These are phyloP conservation scores for Philotrypesis tridentata DNA, from an alignment of 1,140 invertebrate species.

Conservation along the genomic window DNA sequence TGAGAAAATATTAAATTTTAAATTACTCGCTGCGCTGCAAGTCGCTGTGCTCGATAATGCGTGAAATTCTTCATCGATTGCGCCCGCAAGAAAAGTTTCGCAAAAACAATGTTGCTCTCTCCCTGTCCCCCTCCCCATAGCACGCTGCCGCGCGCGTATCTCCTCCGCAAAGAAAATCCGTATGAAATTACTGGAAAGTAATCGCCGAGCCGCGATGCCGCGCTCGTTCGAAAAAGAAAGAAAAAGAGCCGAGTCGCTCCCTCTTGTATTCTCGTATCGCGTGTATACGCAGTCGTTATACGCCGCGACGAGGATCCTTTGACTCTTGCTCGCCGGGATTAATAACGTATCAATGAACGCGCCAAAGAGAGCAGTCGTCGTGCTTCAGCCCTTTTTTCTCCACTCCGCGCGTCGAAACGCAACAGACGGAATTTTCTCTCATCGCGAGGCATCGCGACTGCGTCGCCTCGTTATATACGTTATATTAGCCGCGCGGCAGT, in stretches of 20 bases:
- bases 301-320: slow-evolving; percentile 55
- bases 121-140: too few species aligned
- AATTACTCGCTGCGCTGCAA: not conserved
- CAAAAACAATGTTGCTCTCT: not conserved
- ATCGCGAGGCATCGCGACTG: slow-evolving; percentile 26
- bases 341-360: slow-evolving; percentile 63
- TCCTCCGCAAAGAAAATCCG: not conserved
- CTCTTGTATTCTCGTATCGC: not conserved
- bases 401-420: slow-evolving; percentile 15
- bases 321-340: slow-evolving; percentile 61
- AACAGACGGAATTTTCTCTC: slow-evolving; percentile 31
- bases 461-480: slow-evolving; percentile 51
- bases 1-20: slow-evolving; percentile 1
- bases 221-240: too few species aligned
- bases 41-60: not conserved
- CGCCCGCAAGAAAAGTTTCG: not conserved
- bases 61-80: not conserved
- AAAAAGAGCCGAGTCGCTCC: not conserved
- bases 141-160: too few species aligned
- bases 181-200: not conserved
- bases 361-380: slow-evolving; percentile 56
- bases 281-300: not conserved
- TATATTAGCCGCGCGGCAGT: slow-evolving; percentile 47
- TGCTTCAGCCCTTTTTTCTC: not conserved
- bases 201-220: not conserved